Evolutionary conservation across 2,113 vertebrate genomes (phyloP).

Genomic region (Burhinus bistriatus): DNA sequence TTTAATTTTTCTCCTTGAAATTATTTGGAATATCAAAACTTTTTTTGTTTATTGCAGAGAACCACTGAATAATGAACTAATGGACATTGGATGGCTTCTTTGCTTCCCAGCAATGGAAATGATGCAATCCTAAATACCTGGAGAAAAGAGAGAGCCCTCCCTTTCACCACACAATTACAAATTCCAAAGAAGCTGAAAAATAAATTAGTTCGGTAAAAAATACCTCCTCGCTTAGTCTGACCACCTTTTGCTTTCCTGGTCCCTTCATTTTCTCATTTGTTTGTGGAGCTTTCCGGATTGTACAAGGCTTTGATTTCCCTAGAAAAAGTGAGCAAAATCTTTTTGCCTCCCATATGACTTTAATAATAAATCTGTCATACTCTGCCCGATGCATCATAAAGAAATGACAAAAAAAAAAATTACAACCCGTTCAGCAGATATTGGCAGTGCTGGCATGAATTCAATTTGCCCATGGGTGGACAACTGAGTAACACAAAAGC

Average conservation of each 20-base stretch:
- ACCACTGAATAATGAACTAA: neutral
- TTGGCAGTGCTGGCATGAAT: neutral
- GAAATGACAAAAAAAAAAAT: neutral
- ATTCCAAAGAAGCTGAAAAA: neutral
- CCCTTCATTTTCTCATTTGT: neutral
- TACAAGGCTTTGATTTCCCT: neutral
- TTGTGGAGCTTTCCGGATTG: neutral
- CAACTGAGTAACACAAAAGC: conserved; percentile 6
- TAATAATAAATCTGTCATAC: conserved; percentile 5
- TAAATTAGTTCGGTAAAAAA: neutral
- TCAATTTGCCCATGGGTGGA: neutral
- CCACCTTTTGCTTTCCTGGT: neutral
- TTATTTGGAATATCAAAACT: neutral
- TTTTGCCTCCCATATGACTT: neutral
- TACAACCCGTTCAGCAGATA: neutral
- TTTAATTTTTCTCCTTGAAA: neutral
- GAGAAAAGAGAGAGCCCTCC: neutral
- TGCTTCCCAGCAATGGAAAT: neutral
- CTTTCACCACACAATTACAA: neutral
- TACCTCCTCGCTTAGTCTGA: neutral
- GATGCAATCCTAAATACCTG: neutral
- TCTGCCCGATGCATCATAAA: neutral
- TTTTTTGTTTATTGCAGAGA: neutral
- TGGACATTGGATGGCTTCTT: neutral
- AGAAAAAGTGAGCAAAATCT: neutral